Evolutionary conservation across 2,888 invertebrate genomes (phyloP), one percentile per base, ranked within the genome.

Genomic region (Drosophila emarginata): DNA sequence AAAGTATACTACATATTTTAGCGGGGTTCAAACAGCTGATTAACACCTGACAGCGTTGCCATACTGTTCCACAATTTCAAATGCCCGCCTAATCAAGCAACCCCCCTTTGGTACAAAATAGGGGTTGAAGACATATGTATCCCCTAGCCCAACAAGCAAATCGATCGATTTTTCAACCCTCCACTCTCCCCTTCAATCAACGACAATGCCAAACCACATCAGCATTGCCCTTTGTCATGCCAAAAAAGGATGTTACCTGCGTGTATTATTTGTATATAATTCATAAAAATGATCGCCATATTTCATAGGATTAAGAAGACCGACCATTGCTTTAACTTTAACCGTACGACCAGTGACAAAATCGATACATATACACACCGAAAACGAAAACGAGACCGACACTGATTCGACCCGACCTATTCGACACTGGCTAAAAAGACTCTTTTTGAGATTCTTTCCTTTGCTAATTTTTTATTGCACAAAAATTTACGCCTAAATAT

Each of bases 201-300:
- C 9, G 37, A 45, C 18, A 39, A 37, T 37, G 56, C 56, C 4
- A 57, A 56, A 7, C n/a, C 56, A 32, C 37, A 15, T 57, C 56
- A 28, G 45, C 36, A 26, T 53, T 61, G 61, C 23, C 23, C 32
- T 36, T 52, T 39, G 51, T 32, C 56, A 61, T 71, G 64, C 50
- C 54, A 39, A 52, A 62, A 61, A 60, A 21, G 18, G 45, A 45
- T 21, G 12, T 76, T 88, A 91, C 89, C 89, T 91, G 77, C 91
- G 90, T 15, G 89, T 87, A 78, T 89, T 90, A 78, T 88, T 90
- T 7, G 91, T 91, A 67, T 91, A 92, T 59, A 92, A 79, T 77
- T 92, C 92, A 73, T 92, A 92, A 76, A 92, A 92, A 81, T 92
- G 86, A 85, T 91, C 92, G 59, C 92, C 92, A 87, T 92, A 92